phyloP scores from a whole-genome alignment of 2,113 vertebrate genomes.

The Forbesichthys papilliferus region DNA sequence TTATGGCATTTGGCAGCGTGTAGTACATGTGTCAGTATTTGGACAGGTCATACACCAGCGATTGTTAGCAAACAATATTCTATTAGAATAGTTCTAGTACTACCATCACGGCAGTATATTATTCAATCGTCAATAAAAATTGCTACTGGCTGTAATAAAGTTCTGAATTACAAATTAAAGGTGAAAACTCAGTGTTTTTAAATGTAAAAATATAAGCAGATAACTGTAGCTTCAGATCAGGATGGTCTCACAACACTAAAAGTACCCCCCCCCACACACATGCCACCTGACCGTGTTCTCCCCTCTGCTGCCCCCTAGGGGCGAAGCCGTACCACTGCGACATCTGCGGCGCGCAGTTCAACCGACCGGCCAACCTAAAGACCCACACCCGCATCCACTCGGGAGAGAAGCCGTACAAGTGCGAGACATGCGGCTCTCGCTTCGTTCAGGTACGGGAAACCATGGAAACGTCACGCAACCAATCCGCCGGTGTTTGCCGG shows the following conservation, averaged over 20 bases:
- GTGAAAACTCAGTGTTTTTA: too few relatives aligned
- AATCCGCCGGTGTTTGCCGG: not conserved
- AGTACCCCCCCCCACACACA: not conserved
- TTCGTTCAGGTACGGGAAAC: slow-evolving; percentile 83
- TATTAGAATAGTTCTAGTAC: too few relatives aligned
- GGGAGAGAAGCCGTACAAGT: slow-evolving; percentile 98
- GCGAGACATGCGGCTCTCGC: slow-evolving; percentile 89
- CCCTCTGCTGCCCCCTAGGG: slow-evolving; percentile 66
- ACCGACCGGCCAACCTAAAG: slow-evolving; percentile 96
- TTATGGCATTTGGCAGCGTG: too few relatives aligned
- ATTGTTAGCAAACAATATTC: too few relatives aligned
- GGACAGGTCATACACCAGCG: too few relatives aligned
- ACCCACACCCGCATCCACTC: slow-evolving; percentile 97
- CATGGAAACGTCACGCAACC: not conserved
- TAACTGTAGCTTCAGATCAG: too few relatives aligned
- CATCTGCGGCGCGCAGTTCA: slow-evolving; percentile 96
- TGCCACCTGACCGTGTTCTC: not conserved
- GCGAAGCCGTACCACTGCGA: slow-evolving; percentile 96
- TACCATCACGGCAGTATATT: too few relatives aligned
- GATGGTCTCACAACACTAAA: too few relatives aligned
- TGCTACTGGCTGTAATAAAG: too few relatives aligned
- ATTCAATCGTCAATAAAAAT: too few relatives aligned
- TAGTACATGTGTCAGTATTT: not conserved
- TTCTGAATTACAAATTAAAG: too few relatives aligned
- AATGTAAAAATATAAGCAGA: too few relatives aligned